Conservation (phyloP, 1,140 invertebrate genomes). For the Anastrepha ludens region DNA sequence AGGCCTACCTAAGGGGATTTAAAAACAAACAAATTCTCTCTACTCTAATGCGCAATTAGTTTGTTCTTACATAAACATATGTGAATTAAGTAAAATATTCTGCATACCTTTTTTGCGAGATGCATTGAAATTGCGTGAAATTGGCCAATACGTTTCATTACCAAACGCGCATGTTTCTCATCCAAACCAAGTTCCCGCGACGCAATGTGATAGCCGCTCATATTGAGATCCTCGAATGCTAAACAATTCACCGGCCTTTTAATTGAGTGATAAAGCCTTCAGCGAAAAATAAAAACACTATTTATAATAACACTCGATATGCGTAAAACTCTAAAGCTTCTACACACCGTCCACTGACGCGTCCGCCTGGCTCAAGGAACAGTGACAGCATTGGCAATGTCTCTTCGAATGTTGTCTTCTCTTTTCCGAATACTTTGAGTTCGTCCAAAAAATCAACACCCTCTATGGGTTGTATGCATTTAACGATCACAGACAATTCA, state of each 20-base stretch:
- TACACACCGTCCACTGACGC: conserved; percentile 67
- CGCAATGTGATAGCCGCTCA: conserved; percentile 63
- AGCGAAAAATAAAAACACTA: not conserved
- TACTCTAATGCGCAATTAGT: too few relatives aligned
- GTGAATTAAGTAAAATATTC: not conserved
- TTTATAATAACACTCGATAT: not conserved
- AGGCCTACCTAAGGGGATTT: not conserved
- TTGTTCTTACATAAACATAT: not conserved
- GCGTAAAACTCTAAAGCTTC: not conserved
- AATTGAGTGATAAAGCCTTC: conserved; percentile 64
- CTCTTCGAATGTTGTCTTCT: conserved; percentile 65
- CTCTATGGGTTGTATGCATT: conserved; percentile 64
- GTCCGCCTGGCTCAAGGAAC: conserved; percentile 61
- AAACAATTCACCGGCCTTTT: conserved; percentile 65
- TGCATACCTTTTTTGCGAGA: conserved; percentile 61
- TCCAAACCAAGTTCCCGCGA: conserved; percentile 65
- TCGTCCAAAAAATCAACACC: conserved; percentile 64
- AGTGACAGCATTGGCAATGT: conserved; percentile 67
- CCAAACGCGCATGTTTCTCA: conserved; percentile 64
- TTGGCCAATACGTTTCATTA: conserved; percentile 67
- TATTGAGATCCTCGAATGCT: conserved; percentile 68
- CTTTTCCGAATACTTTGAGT: conserved; percentile 67
- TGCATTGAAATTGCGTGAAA: conserved; percentile 70
- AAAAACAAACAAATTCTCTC: not conserved
- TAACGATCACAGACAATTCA: conserved; percentile 63